Percentiles rank a stretch among this genome's conserved stretches.
Evolutionary conservation across 2,113 vertebrate genomes (phyloP).

Genomic region (Myotis yumanensis): DNA sequence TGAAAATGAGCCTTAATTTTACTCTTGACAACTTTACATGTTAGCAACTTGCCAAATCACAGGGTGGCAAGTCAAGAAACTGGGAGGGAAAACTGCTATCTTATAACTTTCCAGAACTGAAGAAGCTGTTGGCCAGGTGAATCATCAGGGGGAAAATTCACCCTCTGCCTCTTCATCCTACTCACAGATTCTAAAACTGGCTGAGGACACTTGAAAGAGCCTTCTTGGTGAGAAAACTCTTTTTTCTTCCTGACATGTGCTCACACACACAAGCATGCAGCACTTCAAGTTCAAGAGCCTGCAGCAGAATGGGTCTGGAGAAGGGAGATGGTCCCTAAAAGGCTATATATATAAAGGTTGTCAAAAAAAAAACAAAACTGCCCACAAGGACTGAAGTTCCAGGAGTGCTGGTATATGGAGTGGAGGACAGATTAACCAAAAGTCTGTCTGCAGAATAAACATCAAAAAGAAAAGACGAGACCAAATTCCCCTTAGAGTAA

Average conservation of each 20-base stretch:
- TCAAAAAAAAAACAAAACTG: background rate
- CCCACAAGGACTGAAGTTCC: conserved; percentile 39
- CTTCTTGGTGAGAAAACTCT: conserved; percentile 18
- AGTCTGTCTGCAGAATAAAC: conserved; percentile 62
- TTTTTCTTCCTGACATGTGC: conserved; percentile 3
- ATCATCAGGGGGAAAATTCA: background rate
- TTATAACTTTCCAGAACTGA: conserved; percentile 3
- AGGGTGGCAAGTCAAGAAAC: conserved; percentile 14
- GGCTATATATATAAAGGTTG: conserved; percentile 5
- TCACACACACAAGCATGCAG: background rate
- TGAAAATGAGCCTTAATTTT: conserved; percentile 32
- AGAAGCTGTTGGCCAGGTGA: conserved; percentile 18
- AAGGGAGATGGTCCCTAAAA: conserved; percentile 36
- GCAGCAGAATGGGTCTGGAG: background rate
- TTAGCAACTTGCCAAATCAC: conserved; percentile 2
- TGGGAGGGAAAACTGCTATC: background rate
- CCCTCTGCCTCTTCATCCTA: background rate
- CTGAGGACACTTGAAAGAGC: conserved; percentile 11
- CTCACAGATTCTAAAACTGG: conserved; percentile 19
- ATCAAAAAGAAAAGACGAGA: conserved; percentile 55
- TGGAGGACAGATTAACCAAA: conserved; percentile 56
- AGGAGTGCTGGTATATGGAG: background rate
- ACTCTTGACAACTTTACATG: conserved; percentile 32
- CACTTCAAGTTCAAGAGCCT: conserved; percentile 36
- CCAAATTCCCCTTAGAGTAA: conserved; percentile 26